Evolutionary conservation across 2,888 invertebrate species (phyloP), one percentile per base, ranked within the genome.

Genomic region (Acronicta psi): DNA sequence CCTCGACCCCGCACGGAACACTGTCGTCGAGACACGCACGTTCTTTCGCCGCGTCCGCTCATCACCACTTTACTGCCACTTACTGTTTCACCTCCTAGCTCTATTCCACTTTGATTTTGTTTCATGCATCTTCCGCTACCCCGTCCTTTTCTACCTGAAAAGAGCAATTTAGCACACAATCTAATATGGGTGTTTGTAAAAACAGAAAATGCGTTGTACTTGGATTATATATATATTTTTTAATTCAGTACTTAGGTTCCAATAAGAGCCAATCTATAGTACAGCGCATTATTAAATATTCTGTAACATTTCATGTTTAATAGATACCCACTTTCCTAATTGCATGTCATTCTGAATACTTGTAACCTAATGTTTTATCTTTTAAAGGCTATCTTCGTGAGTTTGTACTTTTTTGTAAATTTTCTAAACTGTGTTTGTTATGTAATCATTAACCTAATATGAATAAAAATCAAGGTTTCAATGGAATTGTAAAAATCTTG

Each of bases 1-100:
- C 84, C 78, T 72, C 77, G 83, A 91, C 92, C 93, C 93, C 93
- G 93, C 93, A 93, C 93, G 93, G 93, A 93, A 93, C 93, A 94
- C 93, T 88, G 80, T 80, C 83, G 78, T 79, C 87, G 87, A 86
- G 88, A 89, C 84, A 85, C 86, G 90, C 91, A 91, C 90, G 87
- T 85, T 89, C 83, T 86, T 80, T 88, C 83, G 88, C 81, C 88
- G 89, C 88, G 88, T 86, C 86, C 86, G 87, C 86, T 90, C 92
- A 91, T 92, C 86, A 91, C 91, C 86, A 92, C 92, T 92, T 89
- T 90, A 92, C 93, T 91, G 85, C 88, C 89, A 93, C 91, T 87
- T 83, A 92, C 92, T 91, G 80, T 91, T 88, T 87, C 80, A 89
- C 91, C 89, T 89, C 89, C 91, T 89, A 79, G 84, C 84, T 88